Evolutionary conservation across 64 coral and sea anemone species (phyloP), one percentile per base, ranked within the genome.

Genomic region (Montipora foliosa): DNA sequence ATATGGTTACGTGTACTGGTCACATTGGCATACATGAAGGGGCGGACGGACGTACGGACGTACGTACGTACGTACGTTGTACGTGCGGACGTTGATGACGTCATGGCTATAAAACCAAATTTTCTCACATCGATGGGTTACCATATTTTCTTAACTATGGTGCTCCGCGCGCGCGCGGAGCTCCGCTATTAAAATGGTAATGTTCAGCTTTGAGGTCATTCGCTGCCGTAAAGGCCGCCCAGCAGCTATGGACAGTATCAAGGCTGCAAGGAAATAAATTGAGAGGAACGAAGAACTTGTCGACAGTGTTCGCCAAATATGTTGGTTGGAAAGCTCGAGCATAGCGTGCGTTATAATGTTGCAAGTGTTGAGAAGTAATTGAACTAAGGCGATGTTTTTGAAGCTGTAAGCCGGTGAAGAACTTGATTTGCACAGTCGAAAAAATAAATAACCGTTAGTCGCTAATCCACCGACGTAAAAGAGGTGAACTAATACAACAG

Each of bases 321-420:
- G 15, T 15, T 53, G 47, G 3, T 79, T 79, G 3, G 49, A 79
- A 5, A 53, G 1, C 15, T 53, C 77, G 5, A 79, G 0, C 1
- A 13, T 19, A 0, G n/a, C 77, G 77, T 79, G 77, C 9, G 47
- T 20, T 6, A 79, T 20, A n/a, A 79, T 79, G 77, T 79, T 79
- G 77, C 77, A 79, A 21, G 10, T 79, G 77, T 79, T 79, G 5
- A 79, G 48, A 19, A 79, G 2, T 24, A 79, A 79, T 13, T 53
- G 77, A 53, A 79, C 6, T 9, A 9, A 8, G 4, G 20, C 49
- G 7, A 79, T 10, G 47, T 51, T 79, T 2, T 79, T 55, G 2
- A 79, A 51, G 77, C 47, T 2, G 0, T 20, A 52, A 24, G 19
- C n/a, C 3, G 11, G 14, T 4, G 20, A 78, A 25, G 24, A 25